A percentile compares a stretch with the other conserved stretches of the same genome.
phyloP scores from a whole-genome alignment of 2,888 invertebrate genomes.

The Agrochola macilenta region DNA sequence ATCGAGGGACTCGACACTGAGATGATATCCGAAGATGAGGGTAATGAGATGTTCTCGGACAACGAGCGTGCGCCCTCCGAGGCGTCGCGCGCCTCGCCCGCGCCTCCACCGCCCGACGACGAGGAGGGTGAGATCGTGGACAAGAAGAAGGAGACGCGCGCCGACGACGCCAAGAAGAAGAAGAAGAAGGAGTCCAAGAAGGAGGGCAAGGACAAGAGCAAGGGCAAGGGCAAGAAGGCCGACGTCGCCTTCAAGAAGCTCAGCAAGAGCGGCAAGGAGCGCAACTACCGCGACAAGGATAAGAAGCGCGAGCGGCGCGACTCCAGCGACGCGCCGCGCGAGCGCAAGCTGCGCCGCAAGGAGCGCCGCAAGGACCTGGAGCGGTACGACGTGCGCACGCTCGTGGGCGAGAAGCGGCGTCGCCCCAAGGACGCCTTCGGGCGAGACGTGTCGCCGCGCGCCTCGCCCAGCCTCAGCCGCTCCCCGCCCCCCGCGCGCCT shows the following conservation, averaged over 20 bases:
- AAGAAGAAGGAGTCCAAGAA: constrained; percentile 90
- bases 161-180: constrained; percentile 84
- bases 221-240: constrained; percentile 89
- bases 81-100: constrained; percentile 81
- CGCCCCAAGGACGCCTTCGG: constrained; percentile 94
- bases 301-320: constrained; percentile 72
- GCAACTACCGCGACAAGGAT: constrained; percentile 91
- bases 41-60: constrained; percentile 92
- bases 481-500: constrained; percentile 44
- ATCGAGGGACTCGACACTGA: constrained; percentile 93
- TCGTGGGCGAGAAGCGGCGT: constrained; percentile 93
- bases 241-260: constrained; percentile 94
- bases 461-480: constrained; percentile 64
- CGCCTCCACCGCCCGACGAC: constrained; percentile 76
- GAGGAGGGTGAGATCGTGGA: constrained; percentile 92
- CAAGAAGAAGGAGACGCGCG: constrained; percentile 74
- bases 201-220: constrained; percentile 83
- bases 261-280: constrained; percentile 91
- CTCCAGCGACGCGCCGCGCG: constrained; percentile 70
- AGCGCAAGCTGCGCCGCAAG: constrained; percentile 83
- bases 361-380: constrained; percentile 94
- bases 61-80: constrained; percentile 85
- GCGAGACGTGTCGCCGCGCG: constrained; percentile 91
- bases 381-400: constrained; percentile 95
- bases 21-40: constrained; percentile 94